Conservation (phyloP, 2,888 invertebrate species). For the Frankliniella intonsa region DNA sequence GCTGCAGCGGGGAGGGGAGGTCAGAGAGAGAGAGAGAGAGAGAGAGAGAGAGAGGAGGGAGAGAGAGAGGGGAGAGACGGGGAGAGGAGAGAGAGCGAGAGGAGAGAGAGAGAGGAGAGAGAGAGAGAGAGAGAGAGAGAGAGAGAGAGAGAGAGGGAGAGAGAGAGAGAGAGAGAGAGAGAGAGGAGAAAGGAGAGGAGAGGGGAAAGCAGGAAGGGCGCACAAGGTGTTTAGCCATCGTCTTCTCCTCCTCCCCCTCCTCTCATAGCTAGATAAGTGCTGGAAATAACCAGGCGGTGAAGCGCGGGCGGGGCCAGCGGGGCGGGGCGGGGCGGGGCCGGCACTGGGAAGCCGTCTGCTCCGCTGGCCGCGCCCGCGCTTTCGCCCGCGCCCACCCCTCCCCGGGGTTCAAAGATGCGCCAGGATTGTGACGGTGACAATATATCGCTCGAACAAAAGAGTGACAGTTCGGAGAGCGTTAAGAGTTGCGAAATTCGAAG, state of each 20-base stretch:
- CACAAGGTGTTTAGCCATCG: too few species aligned
- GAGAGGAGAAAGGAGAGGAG: conserved; percentile 26
- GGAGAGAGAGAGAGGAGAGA: background rate
- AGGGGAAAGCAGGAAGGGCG: background rate
- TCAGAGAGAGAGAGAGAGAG: conserved; percentile 14
- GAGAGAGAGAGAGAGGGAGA: conserved; percentile 29
- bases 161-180: background rate
- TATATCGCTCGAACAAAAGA: too few species aligned
- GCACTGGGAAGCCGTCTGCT: background rate
- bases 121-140: conserved; percentile 27
- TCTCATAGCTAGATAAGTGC: too few species aligned
- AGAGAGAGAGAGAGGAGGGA: conserved; percentile 29
- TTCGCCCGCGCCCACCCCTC: too few species aligned
- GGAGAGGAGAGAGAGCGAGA: background rate
- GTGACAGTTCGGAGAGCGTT: too few species aligned
- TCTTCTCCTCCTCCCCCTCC: too few species aligned
- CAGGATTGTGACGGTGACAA: too few species aligned
- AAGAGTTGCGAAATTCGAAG: too few species aligned
- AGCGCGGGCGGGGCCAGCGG: background rate
- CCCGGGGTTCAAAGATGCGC: too few species aligned
- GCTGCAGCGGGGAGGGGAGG: background rate
- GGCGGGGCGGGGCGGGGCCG: background rate
- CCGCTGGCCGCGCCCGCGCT: too few species aligned
- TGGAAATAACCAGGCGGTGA: too few species aligned
- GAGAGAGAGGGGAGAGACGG: background rate